These are phyloP conservation scores for Drosophila repleta DNA, from an alignment of 1,140 invertebrate species.

Conservation along the genomic window DNA sequence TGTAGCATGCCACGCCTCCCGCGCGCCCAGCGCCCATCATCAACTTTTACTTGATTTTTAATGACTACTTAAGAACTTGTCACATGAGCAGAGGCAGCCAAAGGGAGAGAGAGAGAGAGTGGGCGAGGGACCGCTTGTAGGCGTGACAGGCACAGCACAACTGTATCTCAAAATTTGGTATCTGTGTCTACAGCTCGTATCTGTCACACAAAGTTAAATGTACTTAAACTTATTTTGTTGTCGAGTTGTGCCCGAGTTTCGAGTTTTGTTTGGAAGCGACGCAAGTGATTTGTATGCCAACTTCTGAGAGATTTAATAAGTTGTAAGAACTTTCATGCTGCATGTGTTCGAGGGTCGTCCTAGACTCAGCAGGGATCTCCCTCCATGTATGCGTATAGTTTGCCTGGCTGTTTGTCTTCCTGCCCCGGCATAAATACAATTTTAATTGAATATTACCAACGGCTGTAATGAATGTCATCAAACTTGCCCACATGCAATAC, in stretches of 20 bases:
- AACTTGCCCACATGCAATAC: neutral
- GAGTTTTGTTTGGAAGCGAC: constrained; percentile 5
- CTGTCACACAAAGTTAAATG: constrained; percentile 62
- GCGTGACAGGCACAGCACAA: constrained; percentile 12
- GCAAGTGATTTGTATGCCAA: constrained; percentile 68
- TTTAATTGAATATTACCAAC: constrained; percentile 63
- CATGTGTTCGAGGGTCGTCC: neutral
- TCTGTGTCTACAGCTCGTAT: constrained; percentile 19
- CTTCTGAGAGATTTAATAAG: constrained; percentile 63
- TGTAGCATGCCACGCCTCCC: neutral
- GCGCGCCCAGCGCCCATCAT: neutral
- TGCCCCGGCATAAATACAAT: constrained; percentile 54
- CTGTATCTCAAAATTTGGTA: constrained; percentile 16
- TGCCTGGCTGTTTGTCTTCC: constrained; percentile 48
- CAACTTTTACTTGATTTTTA: constrained; percentile 63
- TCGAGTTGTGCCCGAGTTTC: constrained; percentile 49
- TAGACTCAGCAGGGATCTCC: neutral
- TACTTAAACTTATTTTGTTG: constrained; percentile 69
- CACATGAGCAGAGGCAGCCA: neutral
- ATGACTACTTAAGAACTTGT: constrained; percentile 57
- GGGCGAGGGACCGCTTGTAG: too few species aligned
- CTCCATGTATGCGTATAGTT: constrained; percentile 19
- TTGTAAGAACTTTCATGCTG: constrained; percentile 26
- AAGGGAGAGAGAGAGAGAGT: neutral
- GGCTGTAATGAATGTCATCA: constrained; percentile 22